Base-by-base conservation (phyloP, 23 tunicate genomes). In the Botrylloides violaceus region DNA sequence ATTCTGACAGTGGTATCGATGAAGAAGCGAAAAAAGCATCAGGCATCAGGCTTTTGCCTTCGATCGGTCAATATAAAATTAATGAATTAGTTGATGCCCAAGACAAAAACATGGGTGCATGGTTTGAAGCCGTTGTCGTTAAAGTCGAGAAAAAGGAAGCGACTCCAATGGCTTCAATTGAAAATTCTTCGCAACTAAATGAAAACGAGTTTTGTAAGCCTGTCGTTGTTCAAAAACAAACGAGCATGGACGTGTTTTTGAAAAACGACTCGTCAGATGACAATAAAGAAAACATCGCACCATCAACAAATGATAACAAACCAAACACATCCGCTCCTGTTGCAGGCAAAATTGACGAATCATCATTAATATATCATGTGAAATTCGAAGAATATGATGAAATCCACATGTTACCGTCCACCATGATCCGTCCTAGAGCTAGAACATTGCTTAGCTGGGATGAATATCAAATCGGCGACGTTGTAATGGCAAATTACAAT, bases 401-500 rank as follows among this genome's bases (percentile, higher is more conserved):
- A 49, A 50, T 47, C 1, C 61, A 63, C 35, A 47, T 28, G n/a
- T 23, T 87, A 23, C 36, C 65, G 4, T 53, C 49, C n/a, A 55
- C 23, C 18, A 25, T 62, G 34, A 62, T 87, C 24, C 60, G 95
- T 2, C 95, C 95, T 1, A 34, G 95, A 27, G 95, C 95, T 3
- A 70, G 95, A 61, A 80, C 76, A 34, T 61, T 87, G 3, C 57
- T 87, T 26, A 85, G 76, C 28, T 87, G 95, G 95, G 49, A 71
- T 70, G 95, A 87, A 31, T 75, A 80, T 61, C 24, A 80, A 2
- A 33, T 80, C 3, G 43, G 66, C 62, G 82, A 80, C 47, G 71
- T 66, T 29, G 82, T 80, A 15, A 80, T 87, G 95, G 82, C 77
- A 7, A 87, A 87, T 65, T 87, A 80, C 72, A 87, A 87, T 63